Base-by-base conservation (phyloP, 2,888 invertebrate genomes). In the Ceramica pisi region DNA sequence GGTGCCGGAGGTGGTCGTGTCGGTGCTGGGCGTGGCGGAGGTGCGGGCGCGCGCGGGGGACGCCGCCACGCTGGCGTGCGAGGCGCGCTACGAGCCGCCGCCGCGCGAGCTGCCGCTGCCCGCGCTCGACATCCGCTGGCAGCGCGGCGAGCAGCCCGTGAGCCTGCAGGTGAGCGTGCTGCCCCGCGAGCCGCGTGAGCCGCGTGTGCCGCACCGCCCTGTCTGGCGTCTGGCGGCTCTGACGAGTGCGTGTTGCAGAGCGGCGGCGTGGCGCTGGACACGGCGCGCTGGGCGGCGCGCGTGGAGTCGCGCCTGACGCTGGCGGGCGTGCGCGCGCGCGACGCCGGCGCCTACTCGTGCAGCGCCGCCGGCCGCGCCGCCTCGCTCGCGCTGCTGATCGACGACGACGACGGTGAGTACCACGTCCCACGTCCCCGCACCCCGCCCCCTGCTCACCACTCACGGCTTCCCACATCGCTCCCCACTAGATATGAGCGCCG, bases 241-340 rank as follows among this genome's bases (percentile, higher is more conserved):
- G 41, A 41, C 14, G 21, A 1, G 31, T 23, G 38, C n/a, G 21
- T 48, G 48, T 56, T 41, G 51, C 77, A 78, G 78, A 69, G 79
- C 67, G 96, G 97, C 75, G 97, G 97, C 71, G 96, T 97, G 88
- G 96, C 97, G 82, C 96, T 97, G 85, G 97, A 97, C 89, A 97
- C 97, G 78, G 97, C 97, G 92, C 96, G 96, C 79, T 96, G 97
- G 87, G 94, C 96, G 84, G 95, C 96, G 97, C 97, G 90, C 96
- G 96, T 87, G 92, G 97, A 82, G 96, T 97, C 88, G 95, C 98
- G 90, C 93, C 97, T 86, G 91, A 95, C 87, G 97, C 97, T 88
- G 95, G 96, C 80, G 85, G 93, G 77, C 88, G 91, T 86, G 97
- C 19, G 96, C 89, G 93, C 95, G 96, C 97, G 26, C 92, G 96